Evolutionary conservation across 2,888 invertebrate genomes (phyloP).

Genomic region (Megaustenia siamemsis): DNA sequence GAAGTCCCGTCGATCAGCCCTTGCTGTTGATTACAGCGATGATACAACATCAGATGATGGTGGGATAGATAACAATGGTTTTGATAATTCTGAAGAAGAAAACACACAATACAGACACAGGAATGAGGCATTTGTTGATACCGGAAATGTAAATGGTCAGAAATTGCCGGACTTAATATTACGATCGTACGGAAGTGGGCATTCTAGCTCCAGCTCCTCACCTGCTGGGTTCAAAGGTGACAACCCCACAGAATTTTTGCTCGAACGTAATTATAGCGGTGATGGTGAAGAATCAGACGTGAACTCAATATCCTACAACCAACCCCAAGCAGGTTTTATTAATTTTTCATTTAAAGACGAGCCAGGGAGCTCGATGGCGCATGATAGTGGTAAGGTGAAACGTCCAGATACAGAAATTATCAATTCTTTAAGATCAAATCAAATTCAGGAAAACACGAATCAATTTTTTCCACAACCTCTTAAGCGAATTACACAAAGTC

Average conservation of each 20-base stretch:
- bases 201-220: background rate
- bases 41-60: constrained; percentile 28
- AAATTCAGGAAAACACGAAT: no score
- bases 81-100: background rate
- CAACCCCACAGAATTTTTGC: background rate
- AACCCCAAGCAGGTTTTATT: no score
- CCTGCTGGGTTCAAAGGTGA: background rate
- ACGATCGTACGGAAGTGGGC: background rate
- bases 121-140: background rate
- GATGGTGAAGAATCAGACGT: background rate
- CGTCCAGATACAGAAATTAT: no score
- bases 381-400: no score
- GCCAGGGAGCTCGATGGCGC: no score
- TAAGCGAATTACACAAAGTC: no score
- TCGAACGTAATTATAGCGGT: background rate
- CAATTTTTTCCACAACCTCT: no score
- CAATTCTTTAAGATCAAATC: no score
- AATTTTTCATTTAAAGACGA: no score
- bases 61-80: constrained; percentile 27
- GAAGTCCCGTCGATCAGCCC: constrained; percentile 17
- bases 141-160: background rate
- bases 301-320: no score
- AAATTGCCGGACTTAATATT: background rate
- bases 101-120: background rate
- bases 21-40: constrained; percentile 18